Conservation (phyloP, 2,888 invertebrate genomes). For the Lepetodrilus schrolli region DNA sequence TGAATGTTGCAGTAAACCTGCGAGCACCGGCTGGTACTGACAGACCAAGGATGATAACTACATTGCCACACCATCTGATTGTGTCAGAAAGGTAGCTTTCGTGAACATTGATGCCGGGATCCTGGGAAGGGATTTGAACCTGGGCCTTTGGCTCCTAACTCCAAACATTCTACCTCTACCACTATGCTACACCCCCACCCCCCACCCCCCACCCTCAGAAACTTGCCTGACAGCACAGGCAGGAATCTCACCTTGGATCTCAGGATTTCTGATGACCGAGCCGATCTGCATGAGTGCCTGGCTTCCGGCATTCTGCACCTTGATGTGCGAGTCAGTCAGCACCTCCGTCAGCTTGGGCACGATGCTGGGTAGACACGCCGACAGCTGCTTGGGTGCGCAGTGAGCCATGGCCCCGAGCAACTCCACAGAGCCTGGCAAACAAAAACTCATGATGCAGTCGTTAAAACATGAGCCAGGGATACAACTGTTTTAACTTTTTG, state of each 20-base stretch:
- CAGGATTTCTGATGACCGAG: constrained; percentile 97
- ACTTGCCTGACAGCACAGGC: not conserved
- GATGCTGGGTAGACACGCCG: constrained; percentile 97
- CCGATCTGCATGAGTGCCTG: constrained; percentile 97
- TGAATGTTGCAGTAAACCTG: too few species aligned
- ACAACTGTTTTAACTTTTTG: not conserved
- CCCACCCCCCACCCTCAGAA: too few species aligned
- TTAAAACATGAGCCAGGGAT: not conserved
- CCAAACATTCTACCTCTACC: too few species aligned
- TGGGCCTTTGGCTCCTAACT: too few species aligned
- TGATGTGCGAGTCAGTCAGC: constrained; percentile 96
- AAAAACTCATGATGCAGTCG: too few species aligned
- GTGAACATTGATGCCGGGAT: too few species aligned
- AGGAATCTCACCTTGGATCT: constrained; percentile 80
- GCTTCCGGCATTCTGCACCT: constrained; percentile 96
- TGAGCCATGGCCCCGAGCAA: constrained; percentile 97
- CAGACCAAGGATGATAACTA: too few species aligned
- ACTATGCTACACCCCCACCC: too few species aligned
- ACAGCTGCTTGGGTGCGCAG: constrained; percentile 98
- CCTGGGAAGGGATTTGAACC: too few species aligned
- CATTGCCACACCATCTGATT: too few species aligned
- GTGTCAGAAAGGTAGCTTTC: too few species aligned
- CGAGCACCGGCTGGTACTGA: too few species aligned
- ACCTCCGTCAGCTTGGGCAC: constrained; percentile 98
- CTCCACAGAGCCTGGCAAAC: constrained; percentile 92